Conservation (phyloP, 2,113 vertebrate species). For the Copsychus sechellarum region DNA sequence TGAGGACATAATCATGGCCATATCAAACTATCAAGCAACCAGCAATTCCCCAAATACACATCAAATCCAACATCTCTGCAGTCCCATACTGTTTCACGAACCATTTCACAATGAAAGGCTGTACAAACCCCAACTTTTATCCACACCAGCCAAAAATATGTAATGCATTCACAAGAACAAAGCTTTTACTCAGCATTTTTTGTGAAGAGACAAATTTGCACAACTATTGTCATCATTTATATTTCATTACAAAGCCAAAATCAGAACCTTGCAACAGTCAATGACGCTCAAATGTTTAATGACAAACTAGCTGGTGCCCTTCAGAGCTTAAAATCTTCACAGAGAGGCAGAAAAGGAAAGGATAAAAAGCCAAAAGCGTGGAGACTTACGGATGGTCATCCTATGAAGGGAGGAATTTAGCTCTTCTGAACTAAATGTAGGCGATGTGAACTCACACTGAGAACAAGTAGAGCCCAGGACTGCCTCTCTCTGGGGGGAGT, state of each 20-base stretch:
- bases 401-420: background rate
- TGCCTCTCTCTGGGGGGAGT: background rate
- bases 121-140: background rate
- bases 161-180: background rate
- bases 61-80: background rate
- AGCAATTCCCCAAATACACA: background rate
- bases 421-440: background rate
- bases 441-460: background rate
- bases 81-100: background rate
- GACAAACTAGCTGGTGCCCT: background rate
- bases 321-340: background rate
- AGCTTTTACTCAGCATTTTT: background rate
- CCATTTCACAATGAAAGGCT: background rate
- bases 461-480: background rate
- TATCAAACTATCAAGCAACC: background rate
- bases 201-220: background rate
- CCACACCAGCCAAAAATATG: background rate
- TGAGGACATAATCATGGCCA: background rate
- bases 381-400: conserved; percentile 39
- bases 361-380: background rate
- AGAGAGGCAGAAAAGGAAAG: background rate
- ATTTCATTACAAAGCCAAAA: background rate
- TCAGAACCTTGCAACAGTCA: background rate
- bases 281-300: background rate
- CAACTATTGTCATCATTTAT: background rate